Evolutionary conservation across 2,113 vertebrate species (phyloP), one percentile per base, ranked within the genome.

Genomic region (Catharus bicknelli): DNA sequence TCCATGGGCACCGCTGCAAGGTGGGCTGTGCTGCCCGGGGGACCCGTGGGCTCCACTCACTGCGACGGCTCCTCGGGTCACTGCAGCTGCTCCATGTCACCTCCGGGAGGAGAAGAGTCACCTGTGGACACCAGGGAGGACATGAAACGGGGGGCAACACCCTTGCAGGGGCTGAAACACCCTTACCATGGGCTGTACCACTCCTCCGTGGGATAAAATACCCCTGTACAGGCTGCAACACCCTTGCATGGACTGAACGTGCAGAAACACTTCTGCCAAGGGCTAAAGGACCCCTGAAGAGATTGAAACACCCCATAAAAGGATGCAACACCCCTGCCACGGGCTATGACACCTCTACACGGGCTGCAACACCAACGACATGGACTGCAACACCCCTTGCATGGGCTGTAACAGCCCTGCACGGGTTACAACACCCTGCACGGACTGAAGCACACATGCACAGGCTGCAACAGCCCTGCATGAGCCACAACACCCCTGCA

Each of bases 21-120:
- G 54, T 50, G 27, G 34, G 36, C 26, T 36, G 26, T 11, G 48
- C 87, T 36, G 58, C 34, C 34, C 0, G 0, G 42, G 30, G n/a
- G n/a, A n/a, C n/a, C n/a, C n/a, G n/a, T n/a, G n/a, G n/a, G n/a
- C n/a, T 53, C 67, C 88, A 95, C 95, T 96, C 94, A 94, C 95
- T 73, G 79, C 4, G 12, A 69, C 0, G 2, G 63, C 75, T 93
- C 92, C 88, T 73, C 2, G 4, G 63, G 83, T 96, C 94, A 95
- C 94, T 96, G 80, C 93, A 90, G 94, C 90, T 62, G 90, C 90
- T 95, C 88, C 95, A 96, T 94, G 86, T 54, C 90, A 69, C 88
- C 45, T 64, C 8, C 3, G 88, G 90, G 62, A 68, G 90, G 62
- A 68, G 73, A 91, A 86, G 72, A 80, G 76, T 81, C 72, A 76